These are phyloP conservation scores for Ceriagrion tenellum DNA, from an alignment of 2,888 invertebrate genomes.

Conservation along the genomic window DNA sequence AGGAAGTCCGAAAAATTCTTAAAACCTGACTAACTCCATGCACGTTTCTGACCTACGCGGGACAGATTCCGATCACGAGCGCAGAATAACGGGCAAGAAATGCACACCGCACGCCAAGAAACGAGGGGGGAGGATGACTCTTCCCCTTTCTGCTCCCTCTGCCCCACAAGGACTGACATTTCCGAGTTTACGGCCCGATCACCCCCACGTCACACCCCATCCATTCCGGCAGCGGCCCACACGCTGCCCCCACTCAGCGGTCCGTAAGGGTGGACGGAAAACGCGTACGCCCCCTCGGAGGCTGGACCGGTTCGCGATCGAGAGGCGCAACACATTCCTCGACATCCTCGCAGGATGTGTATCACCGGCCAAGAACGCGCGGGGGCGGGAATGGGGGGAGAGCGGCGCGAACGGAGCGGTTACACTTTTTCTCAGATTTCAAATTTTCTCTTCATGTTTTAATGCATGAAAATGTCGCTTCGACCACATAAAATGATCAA, in stretches of 20 bases:
- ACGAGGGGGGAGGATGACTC: not conserved
- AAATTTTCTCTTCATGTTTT: not conserved
- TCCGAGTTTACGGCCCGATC: not conserved
- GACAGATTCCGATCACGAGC: conserved; percentile 43
- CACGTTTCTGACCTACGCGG: not conserved
- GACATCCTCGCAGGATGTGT: not conserved
- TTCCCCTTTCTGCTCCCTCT: not conserved
- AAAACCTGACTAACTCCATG: too few relatives aligned
- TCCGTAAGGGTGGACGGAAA: not conserved
- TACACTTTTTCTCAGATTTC: not conserved
- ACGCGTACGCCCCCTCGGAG: not conserved
- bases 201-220: not conserved
- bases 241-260: not conserved
- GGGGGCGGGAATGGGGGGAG: not conserved
- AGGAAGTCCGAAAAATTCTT: too few relatives aligned
- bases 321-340: not conserved
- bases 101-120: not conserved
- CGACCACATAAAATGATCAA: not conserved
- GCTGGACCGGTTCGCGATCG: conserved; percentile 3
- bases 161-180: not conserved
- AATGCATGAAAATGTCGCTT: not conserved
- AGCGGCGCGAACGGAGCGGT: not conserved
- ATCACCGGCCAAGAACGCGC: not conserved
- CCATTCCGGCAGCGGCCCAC: not conserved
- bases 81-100: conserved; percentile 27